These are phyloP conservation scores for Ploceus nigricollis DNA, from an alignment of 2,113 vertebrate genomes.

Conservation along the genomic window DNA sequence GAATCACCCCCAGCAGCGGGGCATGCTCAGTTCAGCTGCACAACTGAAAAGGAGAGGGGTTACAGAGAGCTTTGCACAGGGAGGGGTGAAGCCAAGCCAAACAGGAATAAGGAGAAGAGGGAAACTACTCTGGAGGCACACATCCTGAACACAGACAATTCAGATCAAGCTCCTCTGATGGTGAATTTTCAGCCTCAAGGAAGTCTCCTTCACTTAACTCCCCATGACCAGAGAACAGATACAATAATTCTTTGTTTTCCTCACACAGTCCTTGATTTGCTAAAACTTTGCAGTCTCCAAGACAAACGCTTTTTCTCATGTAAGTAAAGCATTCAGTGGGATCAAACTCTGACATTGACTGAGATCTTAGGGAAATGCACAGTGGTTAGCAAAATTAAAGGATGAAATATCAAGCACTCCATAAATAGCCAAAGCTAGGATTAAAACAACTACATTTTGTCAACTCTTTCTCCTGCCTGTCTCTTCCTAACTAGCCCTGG, in stretches of 20 bases:
- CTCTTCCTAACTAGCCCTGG: background rate
- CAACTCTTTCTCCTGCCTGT: background rate
- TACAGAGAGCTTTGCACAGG: background rate
- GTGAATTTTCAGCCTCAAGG: background rate
- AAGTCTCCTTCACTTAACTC: background rate
- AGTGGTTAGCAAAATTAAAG: background rate
- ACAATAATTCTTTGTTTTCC: background rate
- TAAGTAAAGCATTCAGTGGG: background rate
- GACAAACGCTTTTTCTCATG: background rate
- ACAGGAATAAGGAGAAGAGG: background rate
- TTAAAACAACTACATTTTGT: background rate
- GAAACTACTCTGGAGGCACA: background rate
- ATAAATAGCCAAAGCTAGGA: background rate
- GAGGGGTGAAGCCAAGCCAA: background rate
- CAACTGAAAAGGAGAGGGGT: background rate
- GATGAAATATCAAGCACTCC: background rate
- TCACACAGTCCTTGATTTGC: background rate
- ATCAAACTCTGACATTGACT: background rate
- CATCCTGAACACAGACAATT: background rate
- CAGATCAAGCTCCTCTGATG: background rate
- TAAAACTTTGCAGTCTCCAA: background rate
- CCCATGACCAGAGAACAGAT: background rate
- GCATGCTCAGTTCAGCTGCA: background rate
- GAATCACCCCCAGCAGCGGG: fast-evolving
- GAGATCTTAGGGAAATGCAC: background rate